Percentiles rank a stretch among this genome's conserved stretches.
phyloP scores from a whole-genome alignment of 1,140 invertebrate species.

The Acarapis woodi region DNA sequence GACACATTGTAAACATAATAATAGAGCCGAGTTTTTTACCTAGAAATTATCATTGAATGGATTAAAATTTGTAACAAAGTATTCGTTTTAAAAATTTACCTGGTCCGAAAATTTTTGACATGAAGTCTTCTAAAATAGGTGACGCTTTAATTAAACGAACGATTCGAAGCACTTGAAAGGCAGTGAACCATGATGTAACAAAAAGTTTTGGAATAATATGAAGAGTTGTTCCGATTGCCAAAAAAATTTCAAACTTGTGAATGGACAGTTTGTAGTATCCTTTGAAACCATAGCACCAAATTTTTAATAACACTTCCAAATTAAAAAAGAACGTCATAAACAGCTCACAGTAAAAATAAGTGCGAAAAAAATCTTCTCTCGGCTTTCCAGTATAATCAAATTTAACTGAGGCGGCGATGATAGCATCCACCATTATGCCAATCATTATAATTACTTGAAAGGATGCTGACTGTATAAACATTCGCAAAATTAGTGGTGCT shows the following conservation, averaged over 20 bases:
- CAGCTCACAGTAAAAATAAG: constrained; percentile 84
- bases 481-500: constrained; percentile 57
- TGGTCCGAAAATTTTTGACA: constrained; percentile 97
- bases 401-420: constrained; percentile 80
- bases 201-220: constrained; percentile 77
- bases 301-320: constrained; percentile 83
- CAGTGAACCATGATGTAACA: constrained; percentile 62
- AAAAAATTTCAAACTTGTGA: constrained; percentile 85
- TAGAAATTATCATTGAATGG: too few relatives aligned
- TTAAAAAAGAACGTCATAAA: constrained; percentile 81
- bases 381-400: constrained; percentile 70
- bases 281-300: constrained; percentile 80
- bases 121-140: constrained; percentile 93
- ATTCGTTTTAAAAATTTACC: too few relatives aligned
- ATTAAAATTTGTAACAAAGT: too few relatives aligned
- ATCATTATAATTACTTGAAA: constrained; percentile 70
- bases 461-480: constrained; percentile 57
- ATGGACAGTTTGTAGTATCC: constrained; percentile 85
- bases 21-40: constrained; percentile 94
- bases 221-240: constrained; percentile 76
- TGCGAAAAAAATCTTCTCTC: constrained; percentile 42
- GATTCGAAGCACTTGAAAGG: constrained; percentile 84
- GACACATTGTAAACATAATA: constrained; percentile 96
- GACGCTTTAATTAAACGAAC: constrained; percentile 92
- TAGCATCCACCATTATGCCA: constrained; percentile 74